These are phyloP conservation scores for Gnatocerus cornutus DNA, from an alignment of 2,888 invertebrate species.

Conservation along the genomic window DNA sequence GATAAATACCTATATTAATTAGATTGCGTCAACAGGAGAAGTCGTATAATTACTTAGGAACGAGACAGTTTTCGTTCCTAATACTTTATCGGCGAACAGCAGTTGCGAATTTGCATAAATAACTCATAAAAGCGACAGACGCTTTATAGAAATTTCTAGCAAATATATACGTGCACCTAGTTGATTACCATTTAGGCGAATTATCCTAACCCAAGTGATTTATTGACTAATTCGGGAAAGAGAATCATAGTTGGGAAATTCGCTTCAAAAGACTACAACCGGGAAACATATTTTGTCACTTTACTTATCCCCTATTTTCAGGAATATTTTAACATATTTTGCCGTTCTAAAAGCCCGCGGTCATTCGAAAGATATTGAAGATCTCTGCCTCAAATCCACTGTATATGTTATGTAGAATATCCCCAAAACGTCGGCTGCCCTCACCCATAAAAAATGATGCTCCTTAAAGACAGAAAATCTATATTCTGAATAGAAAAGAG, in stretches of 20 bases:
- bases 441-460: slow-evolving; percentile 49
- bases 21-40: slow-evolving; percentile 70
- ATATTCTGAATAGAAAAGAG: slow-evolving; percentile 21
- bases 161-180: slow-evolving; percentile 19
- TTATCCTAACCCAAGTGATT: slow-evolving; percentile 35
- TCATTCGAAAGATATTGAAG: slow-evolving; percentile 60
- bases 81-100: slow-evolving; percentile 69
- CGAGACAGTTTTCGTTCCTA: slow-evolving; percentile 70
- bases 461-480: slow-evolving; percentile 49
- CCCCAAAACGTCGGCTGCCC: slow-evolving; percentile 48
- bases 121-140: slow-evolving; percentile 61
- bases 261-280: slow-evolving; percentile 38
- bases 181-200: slow-evolving; percentile 25
- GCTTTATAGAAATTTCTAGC: slow-evolving; percentile 50
- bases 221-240: slow-evolving; percentile 16
- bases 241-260: slow-evolving; percentile 5
- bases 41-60: slow-evolving; percentile 70
- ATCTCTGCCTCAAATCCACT: slow-evolving; percentile 52
- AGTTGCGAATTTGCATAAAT: slow-evolving; percentile 69
- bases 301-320: slow-evolving; percentile 53
- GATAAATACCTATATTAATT: slow-evolving; percentile 71
- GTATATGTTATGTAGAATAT: slow-evolving; percentile 53
- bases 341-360: slow-evolving; percentile 60
- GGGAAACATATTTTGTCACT: slow-evolving; percentile 53
- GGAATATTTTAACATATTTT: slow-evolving; percentile 65